Base-by-base conservation (phyloP, 1,140 invertebrate species). In the Drosophila yakuba region DNA sequence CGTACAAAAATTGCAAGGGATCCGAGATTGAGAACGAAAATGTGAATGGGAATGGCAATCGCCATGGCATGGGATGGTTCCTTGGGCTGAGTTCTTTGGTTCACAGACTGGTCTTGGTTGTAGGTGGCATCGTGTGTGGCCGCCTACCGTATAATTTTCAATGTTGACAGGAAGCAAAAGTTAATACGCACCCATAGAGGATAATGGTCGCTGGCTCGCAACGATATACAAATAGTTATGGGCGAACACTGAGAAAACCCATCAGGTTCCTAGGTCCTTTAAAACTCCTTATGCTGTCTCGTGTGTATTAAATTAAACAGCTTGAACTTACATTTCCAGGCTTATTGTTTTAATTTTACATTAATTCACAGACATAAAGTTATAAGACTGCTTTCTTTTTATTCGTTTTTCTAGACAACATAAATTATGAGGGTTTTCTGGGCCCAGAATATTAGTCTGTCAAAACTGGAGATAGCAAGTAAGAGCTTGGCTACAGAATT, bases 91-190 rank as follows among this genome's bases (percentile, higher is more conserved):
- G 10, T 1, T 1, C 20, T 20, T 20, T 17, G 44, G 11, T 15
- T 15, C 25, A 25, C 6, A 48, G n/a, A 23, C 25, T 58, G 17
- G 17, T 17, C 17, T 17, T 17, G 17, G n/a, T 48, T 10, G 57
- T 23, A 38, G 28, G 23, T 25, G 23, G 14, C 2, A 55, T 20
- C 35, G 54, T 43, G 57, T 71, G 48, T 63, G 79, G 64, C 58
- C 48, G 54, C 44, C 66, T 71, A 66, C 63, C 84, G 83, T 89
- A 89, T 84, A 89, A 89, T 89, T 89, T 84, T 74, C 80, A 84
- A 68, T 89, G 80, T 84, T 80, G 84, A 84, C 84, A 89, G 80
- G 58, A 80, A 84, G 77, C 85, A 84, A 84, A 89, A 77, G 84
- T 89, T 89, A 89, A 89, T 89, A 89, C 84, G 84, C 74, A 62